phyloP scores from a whole-genome alignment of 2,113 vertebrate species.

The Miniopterus natalensis region DNA sequence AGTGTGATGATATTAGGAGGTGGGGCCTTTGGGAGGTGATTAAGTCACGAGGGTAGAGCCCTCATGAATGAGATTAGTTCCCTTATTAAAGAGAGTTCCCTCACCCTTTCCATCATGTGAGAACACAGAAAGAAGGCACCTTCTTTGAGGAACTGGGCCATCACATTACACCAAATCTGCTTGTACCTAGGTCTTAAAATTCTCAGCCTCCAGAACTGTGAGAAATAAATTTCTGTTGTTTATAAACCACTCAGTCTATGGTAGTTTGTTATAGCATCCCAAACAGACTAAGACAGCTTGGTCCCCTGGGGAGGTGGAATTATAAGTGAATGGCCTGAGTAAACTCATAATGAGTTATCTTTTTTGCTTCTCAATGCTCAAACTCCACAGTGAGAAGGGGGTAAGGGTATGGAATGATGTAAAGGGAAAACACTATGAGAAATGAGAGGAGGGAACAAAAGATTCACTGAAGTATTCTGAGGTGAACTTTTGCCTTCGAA shows the following conservation, averaged over 20 bases:
- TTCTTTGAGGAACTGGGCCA: neutral
- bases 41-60: neutral
- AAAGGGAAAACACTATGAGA: neutral
- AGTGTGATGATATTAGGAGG: neutral
- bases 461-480: neutral
- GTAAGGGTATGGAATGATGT: neutral
- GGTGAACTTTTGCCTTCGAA: neutral
- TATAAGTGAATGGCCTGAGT: neutral
- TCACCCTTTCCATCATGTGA: neutral
- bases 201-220: neutral
- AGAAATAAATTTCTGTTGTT: neutral
- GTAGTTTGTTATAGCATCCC: neutral
- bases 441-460: neutral
- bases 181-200: neutral
- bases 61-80: neutral
- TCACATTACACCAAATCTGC: neutral
- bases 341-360: neutral
- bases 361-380: slow-evolving; percentile 4
- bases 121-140: neutral
- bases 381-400: neutral
- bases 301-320: neutral
- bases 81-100: neutral
- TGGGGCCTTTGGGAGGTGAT: neutral
- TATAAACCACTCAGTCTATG: neutral
- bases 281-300: neutral